phyloP scores from a whole-genome alignment of 2,797 vertebrate genomes.

The Acanthurus lineatus region DNA sequence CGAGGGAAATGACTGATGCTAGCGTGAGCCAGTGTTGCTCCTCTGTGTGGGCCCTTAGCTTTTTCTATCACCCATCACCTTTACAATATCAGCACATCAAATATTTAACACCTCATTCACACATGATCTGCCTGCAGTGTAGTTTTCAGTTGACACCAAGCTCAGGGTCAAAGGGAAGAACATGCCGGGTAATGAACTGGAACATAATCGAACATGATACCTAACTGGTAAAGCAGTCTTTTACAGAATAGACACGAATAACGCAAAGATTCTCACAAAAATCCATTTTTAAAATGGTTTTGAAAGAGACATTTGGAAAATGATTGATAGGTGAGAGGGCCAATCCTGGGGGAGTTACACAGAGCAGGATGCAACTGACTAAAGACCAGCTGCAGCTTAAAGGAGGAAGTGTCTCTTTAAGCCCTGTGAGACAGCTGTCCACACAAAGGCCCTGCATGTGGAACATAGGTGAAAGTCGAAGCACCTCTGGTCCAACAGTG shows the following conservation, averaged over 20 bases:
- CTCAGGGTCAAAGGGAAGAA: constrained; percentile 45
- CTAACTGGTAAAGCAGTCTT: constrained; percentile 4
- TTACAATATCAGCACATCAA: constrained; percentile 66
- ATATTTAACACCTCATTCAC: constrained; percentile 65
- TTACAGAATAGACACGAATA: neutral
- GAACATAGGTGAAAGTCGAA: constrained; percentile 59
- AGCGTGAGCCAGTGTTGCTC: constrained; percentile 23
- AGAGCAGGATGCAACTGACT: constrained; percentile 36
- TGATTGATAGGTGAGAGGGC: constrained; percentile 8
- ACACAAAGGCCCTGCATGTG: constrained; percentile 39
- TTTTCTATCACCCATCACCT: constrained; percentile 54
- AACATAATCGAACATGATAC: constrained; percentile 12
- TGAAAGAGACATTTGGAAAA: neutral
- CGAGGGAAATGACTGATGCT: constrained; percentile 47
- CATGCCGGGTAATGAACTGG: constrained; percentile 26
- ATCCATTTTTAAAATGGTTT: neutral
- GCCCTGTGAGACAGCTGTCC: constrained; percentile 57
- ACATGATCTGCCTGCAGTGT: constrained; percentile 26
- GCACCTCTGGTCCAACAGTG: constrained; percentile 50
- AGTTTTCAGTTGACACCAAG: constrained; percentile 33
- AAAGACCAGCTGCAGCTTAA: constrained; percentile 55
- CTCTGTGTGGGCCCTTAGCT: constrained; percentile 37
- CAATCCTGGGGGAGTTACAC: neutral
- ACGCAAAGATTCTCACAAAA: neutral
- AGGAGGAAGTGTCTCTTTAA: constrained; percentile 50